A percentile compares a stretch with the other conserved stretches of the same genome.
Conservation (phyloP, 2,888 invertebrate genomes). For the Scelioninae gen. 1 region DNA sequence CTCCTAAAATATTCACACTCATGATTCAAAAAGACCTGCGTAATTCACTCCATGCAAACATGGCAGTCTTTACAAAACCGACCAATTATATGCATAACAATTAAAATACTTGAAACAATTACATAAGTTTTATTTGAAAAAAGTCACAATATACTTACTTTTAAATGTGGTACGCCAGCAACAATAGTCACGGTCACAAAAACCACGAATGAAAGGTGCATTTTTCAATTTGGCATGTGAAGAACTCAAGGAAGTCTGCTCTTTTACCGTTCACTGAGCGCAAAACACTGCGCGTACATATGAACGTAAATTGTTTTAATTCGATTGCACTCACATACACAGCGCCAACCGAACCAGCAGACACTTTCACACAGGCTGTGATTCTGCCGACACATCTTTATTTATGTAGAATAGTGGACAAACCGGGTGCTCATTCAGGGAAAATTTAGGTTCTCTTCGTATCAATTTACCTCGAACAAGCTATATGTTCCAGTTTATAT, state of each 20-base stretch:
- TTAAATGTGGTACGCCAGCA: constrained; percentile 28
- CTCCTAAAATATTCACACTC: constrained; percentile 9
- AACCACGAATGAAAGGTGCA: constrained; percentile 65
- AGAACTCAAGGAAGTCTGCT: constrained; percentile 49
- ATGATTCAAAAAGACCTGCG: not conserved
- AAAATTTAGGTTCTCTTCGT: constrained; percentile 82
- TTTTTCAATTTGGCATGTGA: constrained; percentile 45
- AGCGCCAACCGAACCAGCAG: constrained; percentile 74
- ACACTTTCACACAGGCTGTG: constrained; percentile 83
- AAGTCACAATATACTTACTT: constrained; percentile 51
- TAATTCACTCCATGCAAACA: not conserved
- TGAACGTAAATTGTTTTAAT: constrained; percentile 71
- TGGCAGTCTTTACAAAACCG: not conserved
- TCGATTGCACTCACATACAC: constrained; percentile 66
- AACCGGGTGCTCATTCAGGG: constrained; percentile 75
- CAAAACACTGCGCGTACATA: constrained; percentile 68
- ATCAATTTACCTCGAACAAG: constrained; percentile 74
- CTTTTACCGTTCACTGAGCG: constrained; percentile 67
- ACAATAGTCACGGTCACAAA: constrained; percentile 65
- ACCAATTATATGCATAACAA: not conserved
- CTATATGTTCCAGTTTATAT: constrained; percentile 25
- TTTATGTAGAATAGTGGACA: constrained; percentile 82
- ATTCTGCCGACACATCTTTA: constrained; percentile 81
- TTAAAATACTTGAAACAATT: constrained; percentile 9
- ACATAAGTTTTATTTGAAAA: not conserved